Base-by-base conservation (phyloP, 2,797 vertebrate genomes). In the Betta splendens region DNA sequence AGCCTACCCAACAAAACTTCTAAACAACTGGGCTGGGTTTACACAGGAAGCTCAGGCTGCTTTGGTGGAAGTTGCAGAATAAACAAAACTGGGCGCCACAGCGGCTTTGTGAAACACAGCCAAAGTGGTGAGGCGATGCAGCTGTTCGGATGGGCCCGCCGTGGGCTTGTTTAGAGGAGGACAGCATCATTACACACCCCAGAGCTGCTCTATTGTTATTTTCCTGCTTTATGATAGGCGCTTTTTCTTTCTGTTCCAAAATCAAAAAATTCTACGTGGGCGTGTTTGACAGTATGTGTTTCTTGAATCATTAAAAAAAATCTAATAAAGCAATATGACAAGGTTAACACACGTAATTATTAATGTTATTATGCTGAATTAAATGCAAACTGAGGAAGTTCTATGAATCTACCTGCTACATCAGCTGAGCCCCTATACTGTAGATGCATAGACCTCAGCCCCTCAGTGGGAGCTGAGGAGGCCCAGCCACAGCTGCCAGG, bases 51-150 rank as follows among this genome's bases (percentile, higher is more conserved):
- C 44, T 44, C 59, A 64, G 37, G 58, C 61, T 42, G 66, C 62
- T 60, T 63, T 29, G 32, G 57, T 53, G 53, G 55, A 79, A 78
- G 50, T 59, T 52, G n/a, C 31, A 23, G 57, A 80, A 50, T 37
- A 77, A 80, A 78, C 50, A 71, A 37, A 85, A 64, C 44, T 47
- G 52, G 44, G 50, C 46, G 37, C 25, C 66, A 58, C 70, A 77
- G 67, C 70, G 40, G 33, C 51, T 66, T 58, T 65, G 56, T 75
- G 62, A 73, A 59, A 52, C 45, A 0, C 61, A 56, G 69, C 76
- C 85, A 84, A 75, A 58, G 52, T 53, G 69, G 51, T 73, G 72
- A 85, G 76, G 79, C 21, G 74, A 61, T 68, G 61, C 84, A 87
- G 81, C 80, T 86, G 79, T 70, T 64, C 0, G 36, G 46, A 31